Base-by-base conservation (phyloP, 2,797 vertebrate species). In the Decapterus maruadsi region DNA sequence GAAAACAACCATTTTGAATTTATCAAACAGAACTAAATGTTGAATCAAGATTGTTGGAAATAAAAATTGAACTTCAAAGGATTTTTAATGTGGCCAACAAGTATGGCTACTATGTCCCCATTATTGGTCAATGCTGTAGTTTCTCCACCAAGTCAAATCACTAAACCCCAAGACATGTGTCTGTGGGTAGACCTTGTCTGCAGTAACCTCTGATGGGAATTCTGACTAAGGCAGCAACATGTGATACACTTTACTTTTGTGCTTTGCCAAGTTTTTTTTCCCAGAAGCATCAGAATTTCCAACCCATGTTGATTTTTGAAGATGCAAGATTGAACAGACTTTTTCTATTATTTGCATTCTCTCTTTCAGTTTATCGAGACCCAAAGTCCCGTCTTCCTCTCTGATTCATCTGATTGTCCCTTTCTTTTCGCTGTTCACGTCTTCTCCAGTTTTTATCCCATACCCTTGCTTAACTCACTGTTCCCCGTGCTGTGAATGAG, bases 391-490 rank as follows among this genome's bases (percentile, higher is more conserved):
- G 7, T 2, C 36, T 63, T 14, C 3, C 8, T 22, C 53, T 40
- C n/a, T 13, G 22, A 60, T 53, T 31, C 20, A 38, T 14, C 14
- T 26, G 29, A 51, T 17, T 26, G 16, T 34, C 43, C 34, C 2
- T 67, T 36, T 58, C 31, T 53, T 40, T 16, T n/a, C 38, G 64
- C 19, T 40, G 2, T 43, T 34, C 17, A 56, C 48, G 46, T 17
- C 6, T 26, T 26, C 26, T 26, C 26, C 26, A 26, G 1, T 1
- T 26, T 26, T 26, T 26, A 26, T 26, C 26, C 26, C 26, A n/a
- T n/a, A n/a, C n/a, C n/a, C n/a, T n/a, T 26, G 26, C 26, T 26
- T 72, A 80, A 83, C 51, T 85, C 87, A 85, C 80, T 70, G 46
- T 66, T 67, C 56, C 60, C 68, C 75, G 62, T 26, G 61, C 79